Conservation (phyloP, 2,113 vertebrate genomes). For the Piprites chloris region DNA sequence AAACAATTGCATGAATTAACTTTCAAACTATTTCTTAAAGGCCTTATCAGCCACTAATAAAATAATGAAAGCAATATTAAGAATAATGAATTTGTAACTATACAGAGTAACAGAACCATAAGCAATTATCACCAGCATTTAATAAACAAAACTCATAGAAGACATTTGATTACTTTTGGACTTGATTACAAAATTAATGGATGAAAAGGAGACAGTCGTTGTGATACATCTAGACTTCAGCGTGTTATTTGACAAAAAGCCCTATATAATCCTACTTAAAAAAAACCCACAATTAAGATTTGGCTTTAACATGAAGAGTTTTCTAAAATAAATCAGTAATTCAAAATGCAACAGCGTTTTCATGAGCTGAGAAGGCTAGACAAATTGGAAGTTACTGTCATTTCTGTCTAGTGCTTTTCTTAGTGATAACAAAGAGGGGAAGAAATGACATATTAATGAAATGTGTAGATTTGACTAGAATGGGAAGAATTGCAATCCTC, state of each 20-base stretch:
- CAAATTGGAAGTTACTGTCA: conserved; percentile 18
- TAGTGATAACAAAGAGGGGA: not conserved
- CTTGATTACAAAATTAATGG: conserved; percentile 41
- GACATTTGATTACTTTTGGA: conserved; percentile 58
- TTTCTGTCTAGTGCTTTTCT: not conserved
- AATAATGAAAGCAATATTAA: conserved; percentile 52
- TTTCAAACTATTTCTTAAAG: conserved; percentile 8
- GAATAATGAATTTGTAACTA: conserved; percentile 6
- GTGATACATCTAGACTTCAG: conserved; percentile 55
- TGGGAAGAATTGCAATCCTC: conserved; percentile 7
- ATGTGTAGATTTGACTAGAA: conserved; percentile 24
- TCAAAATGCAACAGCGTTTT: conserved; percentile 9
- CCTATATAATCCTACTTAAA: conserved; percentile 51
- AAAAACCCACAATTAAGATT: conserved; percentile 51
- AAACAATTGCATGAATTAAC: not conserved
- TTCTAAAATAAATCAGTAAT: conserved; percentile 20
- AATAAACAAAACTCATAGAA: conserved; percentile 55
- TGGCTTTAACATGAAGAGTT: conserved; percentile 14
- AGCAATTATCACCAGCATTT: conserved; percentile 9
- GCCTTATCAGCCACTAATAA: conserved; percentile 31
- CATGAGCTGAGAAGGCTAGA: conserved; percentile 3
- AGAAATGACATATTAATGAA: conserved; percentile 45
- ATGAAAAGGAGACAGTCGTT: conserved; percentile 35
- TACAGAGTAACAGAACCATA: not conserved
- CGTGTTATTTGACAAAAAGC: conserved; percentile 23